Percentiles rank a stretch among this genome's conserved stretches.
Conservation (phyloP, 2,113 vertebrate species). For the Telmatochromis bifrenatus region DNA sequence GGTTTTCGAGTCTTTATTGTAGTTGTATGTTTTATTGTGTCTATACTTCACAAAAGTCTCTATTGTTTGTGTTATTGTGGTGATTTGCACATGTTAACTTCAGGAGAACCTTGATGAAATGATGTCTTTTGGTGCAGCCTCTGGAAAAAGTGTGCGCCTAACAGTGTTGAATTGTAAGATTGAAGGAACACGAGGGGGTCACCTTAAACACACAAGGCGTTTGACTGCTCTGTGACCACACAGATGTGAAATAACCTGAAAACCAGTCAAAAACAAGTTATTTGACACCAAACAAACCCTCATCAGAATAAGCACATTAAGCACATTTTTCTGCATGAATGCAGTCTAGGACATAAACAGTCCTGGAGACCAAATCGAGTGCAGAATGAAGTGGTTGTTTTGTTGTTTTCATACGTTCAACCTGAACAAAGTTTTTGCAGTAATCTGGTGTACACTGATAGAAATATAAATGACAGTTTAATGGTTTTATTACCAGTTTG, state of each 20-base stretch:
- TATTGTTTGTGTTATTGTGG: background rate
- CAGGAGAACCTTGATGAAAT: background rate
- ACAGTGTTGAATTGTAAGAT: background rate
- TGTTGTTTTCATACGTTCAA: background rate
- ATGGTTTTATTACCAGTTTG: background rate
- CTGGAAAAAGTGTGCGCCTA: background rate
- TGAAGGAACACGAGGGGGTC: background rate
- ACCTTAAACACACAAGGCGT: background rate
- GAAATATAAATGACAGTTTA: background rate
- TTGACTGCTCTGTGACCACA: background rate
- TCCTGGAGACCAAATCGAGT: background rate
- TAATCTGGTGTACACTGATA: background rate
- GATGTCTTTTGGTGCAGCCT: background rate
- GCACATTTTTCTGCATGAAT: background rate
- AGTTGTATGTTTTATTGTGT: background rate
- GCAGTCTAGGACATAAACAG: background rate
- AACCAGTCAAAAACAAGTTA: background rate
- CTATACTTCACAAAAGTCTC: background rate
- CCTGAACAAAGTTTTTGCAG: background rate
- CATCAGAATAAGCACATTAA: background rate
- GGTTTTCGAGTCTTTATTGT: background rate
- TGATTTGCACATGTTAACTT: background rate
- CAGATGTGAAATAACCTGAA: background rate
- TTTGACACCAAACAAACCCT: background rate
- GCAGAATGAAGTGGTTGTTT: background rate